A percentile compares a stretch with the other conserved stretches of the same genome.
These are phyloP conservation scores for Drosophila helvetica DNA, from an alignment of 2,888 invertebrate species.

Conservation along the genomic window DNA sequence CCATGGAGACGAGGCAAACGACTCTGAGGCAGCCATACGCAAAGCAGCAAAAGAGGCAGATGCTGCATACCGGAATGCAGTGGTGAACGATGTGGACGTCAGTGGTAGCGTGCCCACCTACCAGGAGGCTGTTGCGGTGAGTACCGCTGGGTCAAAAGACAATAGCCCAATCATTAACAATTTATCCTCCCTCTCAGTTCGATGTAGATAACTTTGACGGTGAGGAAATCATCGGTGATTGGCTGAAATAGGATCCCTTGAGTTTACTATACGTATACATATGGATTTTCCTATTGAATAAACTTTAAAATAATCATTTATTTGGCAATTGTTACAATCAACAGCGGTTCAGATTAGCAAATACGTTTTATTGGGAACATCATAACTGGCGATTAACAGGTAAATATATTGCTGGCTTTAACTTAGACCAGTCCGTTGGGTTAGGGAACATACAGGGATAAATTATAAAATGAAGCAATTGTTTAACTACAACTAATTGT, in stretches of 20 bases:
- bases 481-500: conserved; percentile 51
- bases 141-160: conserved; percentile 68
- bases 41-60: conserved; percentile 72
- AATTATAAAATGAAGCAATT: conserved; percentile 15
- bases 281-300: neutral
- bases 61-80: conserved; percentile 46
- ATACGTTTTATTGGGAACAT: conserved; percentile 57
- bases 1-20: conserved; percentile 15
- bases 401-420: conserved; percentile 60
- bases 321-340: conserved; percentile 4
- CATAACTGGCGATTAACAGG: conserved; percentile 54
- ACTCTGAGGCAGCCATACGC: conserved; percentile 67
- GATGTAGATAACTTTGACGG: conserved; percentile 79
- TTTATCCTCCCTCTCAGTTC: conserved; percentile 66
- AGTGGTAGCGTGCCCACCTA: conserved; percentile 50
- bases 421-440: conserved; percentile 57
- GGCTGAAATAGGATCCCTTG: conserved; percentile 61
- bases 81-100: conserved; percentile 47
- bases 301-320: neutral
- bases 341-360: conserved; percentile 15
- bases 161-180: neutral
- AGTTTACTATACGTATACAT: conserved; percentile 6
- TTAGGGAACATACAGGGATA: conserved; percentile 26
- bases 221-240: conserved; percentile 82
- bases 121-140: conserved; percentile 59